phyloP scores from a whole-genome alignment of 2,888 invertebrate genomes.

The Neria commutata region DNA sequence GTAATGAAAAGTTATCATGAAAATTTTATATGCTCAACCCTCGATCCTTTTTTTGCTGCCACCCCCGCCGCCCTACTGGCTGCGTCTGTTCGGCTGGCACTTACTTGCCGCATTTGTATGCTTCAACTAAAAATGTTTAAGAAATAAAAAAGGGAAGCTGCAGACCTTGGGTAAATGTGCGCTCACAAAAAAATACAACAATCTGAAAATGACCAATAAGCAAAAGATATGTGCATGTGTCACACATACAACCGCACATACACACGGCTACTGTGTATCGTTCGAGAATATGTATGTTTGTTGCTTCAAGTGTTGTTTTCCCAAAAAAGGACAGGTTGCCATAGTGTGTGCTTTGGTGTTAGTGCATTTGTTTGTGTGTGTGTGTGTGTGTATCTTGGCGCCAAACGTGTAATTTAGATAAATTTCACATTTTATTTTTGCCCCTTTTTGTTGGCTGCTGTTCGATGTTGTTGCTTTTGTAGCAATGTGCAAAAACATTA shows the following conservation, averaged over 20 bases:
- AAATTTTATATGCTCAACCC: conserved; percentile 16
- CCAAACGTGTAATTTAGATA: conserved; percentile 25
- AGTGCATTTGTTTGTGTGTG: not conserved
- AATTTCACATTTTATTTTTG: conserved; percentile 21
- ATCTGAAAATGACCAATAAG: conserved; percentile 23
- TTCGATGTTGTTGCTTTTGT: not conserved
- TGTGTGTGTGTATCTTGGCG: not conserved
- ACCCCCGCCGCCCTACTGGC: not conserved
- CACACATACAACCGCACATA: not conserved
- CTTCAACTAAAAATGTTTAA: not conserved
- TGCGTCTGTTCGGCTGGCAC: too few species aligned
- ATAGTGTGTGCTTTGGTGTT: not conserved
- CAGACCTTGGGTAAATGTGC: too few species aligned
- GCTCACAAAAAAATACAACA: conserved; percentile 19
- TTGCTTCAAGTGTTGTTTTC: not conserved
- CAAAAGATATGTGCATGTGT: not conserved
- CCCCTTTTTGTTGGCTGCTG: not conserved
- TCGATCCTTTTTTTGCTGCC: not conserved
- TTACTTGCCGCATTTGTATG: too few species aligned
- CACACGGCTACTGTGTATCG: not conserved
- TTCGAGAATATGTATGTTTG: not conserved
- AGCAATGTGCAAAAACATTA: not conserved
- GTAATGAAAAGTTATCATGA: conserved; percentile 39
- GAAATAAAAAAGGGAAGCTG: not conserved
- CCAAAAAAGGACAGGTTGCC: too few species aligned